Conservation (phyloP, 2,113 vertebrate genomes). For the Pseudorhombus dupliciocellatus region DNA sequence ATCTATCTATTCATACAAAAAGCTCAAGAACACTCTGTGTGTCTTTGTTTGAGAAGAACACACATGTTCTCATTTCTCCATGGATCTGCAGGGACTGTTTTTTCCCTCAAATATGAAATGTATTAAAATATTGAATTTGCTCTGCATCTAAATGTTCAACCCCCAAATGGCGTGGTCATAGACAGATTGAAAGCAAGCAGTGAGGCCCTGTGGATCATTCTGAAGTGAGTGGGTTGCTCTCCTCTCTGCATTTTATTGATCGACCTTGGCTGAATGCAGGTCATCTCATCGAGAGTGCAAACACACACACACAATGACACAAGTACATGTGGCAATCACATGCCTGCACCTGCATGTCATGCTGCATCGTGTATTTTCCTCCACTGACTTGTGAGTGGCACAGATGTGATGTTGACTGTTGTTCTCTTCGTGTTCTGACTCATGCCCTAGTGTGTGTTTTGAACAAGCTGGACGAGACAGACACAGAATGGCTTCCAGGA, state of each 20-base stretch:
- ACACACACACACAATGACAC: conserved; percentile 6
- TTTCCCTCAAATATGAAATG: background rate
- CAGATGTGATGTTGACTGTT: conserved; percentile 9
- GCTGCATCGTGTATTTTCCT: conserved; percentile 10
- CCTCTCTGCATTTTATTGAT: conserved; percentile 47
- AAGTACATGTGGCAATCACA: background rate
- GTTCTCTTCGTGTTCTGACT: too few species aligned
- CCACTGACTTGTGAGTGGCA: background rate
- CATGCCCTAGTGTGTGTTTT: conserved; percentile 17
- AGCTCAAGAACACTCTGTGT: too few species aligned
- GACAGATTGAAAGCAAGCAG: background rate
- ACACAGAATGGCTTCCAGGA: conserved; percentile 28
- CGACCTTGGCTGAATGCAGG: conserved; percentile 24
- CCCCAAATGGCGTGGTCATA: too few species aligned
- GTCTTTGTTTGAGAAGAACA: too few species aligned
- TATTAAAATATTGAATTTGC: too few species aligned
- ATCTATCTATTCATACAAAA: too few species aligned
- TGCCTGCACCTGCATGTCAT: background rate
- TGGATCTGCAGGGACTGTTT: too few species aligned
- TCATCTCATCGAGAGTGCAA: conserved; percentile 23
- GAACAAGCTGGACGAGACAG: conserved; percentile 1
- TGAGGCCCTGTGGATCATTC: too few species aligned
- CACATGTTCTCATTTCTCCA: too few species aligned
- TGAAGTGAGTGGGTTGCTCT: conserved; percentile 4
- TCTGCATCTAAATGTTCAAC: too few species aligned